Evolutionary conservation across 2,888 invertebrate species (phyloP).

Genomic region (Electrophaes corylata): DNA sequence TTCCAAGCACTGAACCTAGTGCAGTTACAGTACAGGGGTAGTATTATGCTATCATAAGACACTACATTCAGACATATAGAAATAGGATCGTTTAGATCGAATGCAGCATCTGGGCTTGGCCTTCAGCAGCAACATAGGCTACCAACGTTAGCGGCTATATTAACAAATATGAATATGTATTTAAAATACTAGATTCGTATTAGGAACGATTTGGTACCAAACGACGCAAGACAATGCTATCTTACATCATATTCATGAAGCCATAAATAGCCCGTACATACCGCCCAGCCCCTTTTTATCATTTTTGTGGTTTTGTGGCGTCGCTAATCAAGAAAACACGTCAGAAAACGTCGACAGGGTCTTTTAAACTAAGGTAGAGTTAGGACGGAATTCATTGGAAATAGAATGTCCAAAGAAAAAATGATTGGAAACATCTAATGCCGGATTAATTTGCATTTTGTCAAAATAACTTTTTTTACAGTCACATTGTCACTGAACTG

Average conservation of each 20-base stretch:
- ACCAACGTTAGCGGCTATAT: no score
- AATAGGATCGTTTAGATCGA: no score
- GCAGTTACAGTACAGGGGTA: no score
- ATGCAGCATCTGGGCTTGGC: no score
- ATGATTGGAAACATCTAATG: slow-evolving; percentile 3
- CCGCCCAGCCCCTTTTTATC: slow-evolving; percentile 6
- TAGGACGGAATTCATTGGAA: slow-evolving; percentile 60
- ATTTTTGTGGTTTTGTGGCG: slow-evolving; percentile 45
- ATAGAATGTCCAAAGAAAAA: slow-evolving; percentile 17
- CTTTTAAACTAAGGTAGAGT: slow-evolving; percentile 80
- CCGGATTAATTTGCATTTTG: slow-evolving; percentile 2
- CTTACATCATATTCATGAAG: background rate
- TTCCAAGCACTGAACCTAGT: no score
- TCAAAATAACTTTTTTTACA: background rate
- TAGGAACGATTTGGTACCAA: background rate
- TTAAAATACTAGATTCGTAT: no score
- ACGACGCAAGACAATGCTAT: background rate
- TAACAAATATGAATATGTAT: no score
- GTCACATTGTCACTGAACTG: background rate
- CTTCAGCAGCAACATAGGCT: no score
- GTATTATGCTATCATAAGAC: no score
- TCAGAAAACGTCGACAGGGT: slow-evolving; percentile 72
- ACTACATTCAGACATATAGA: no score
- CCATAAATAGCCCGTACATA: background rate
- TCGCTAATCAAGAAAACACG: slow-evolving; percentile 39